Conservation (phyloP, 2,797 vertebrate species). For the Microchirus variegatus region DNA sequence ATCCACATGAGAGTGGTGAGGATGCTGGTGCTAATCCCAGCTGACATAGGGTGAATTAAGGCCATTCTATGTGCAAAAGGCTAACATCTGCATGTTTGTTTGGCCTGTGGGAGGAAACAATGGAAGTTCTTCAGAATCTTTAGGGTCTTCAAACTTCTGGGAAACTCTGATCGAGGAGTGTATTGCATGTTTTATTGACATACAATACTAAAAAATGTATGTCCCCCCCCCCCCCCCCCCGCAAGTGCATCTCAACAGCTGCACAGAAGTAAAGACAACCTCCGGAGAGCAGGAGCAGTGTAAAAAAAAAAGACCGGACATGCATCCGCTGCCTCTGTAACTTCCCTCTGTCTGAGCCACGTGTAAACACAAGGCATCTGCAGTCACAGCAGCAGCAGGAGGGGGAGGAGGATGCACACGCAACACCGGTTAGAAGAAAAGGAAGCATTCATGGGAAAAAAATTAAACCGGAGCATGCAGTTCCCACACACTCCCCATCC, state of each 20-base stretch:
- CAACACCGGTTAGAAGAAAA: constrained; percentile 20
- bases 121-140: too few relatives aligned
- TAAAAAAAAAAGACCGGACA: constrained; percentile 30
- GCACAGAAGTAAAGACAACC: neutral
- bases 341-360: constrained; percentile 47
- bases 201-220: too few relatives aligned
- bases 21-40: too few relatives aligned
- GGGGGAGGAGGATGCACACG: constrained; percentile 20
- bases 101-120: too few relatives aligned
- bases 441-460: constrained; percentile 20
- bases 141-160: too few relatives aligned
- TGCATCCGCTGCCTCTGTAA: constrained; percentile 47
- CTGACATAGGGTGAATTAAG: too few relatives aligned
- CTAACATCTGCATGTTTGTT: too few relatives aligned
- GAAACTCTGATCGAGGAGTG: too few relatives aligned
- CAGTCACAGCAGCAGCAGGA: neutral
- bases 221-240: too few relatives aligned
- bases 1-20: too few relatives aligned
- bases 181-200: too few relatives aligned
- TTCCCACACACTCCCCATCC: constrained; percentile 12
- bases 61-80: too few relatives aligned
- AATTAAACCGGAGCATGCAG: neutral
- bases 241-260: neutral
- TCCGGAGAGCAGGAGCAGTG: neutral
- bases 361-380: constrained; percentile 21